Percentiles rank a stretch among this genome's conserved stretches.
Conservation (phyloP, 1,140 invertebrate genomes). For the Tenebrio molitor region DNA sequence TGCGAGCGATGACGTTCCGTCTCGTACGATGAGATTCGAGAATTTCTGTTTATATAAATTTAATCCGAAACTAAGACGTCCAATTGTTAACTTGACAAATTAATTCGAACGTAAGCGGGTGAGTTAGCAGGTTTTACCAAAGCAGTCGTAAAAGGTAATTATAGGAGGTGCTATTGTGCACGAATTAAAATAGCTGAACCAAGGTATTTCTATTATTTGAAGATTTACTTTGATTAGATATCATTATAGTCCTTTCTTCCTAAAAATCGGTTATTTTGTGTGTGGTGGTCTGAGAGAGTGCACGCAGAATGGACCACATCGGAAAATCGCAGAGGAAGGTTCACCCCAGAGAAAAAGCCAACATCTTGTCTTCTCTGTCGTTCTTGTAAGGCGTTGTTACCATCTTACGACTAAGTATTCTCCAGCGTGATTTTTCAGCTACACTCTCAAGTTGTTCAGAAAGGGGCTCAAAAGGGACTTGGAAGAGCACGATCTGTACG, state of each 20-base stretch:
- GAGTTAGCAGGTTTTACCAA: slow-evolving; percentile 62
- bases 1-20: no score
- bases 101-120: no score
- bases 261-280: slow-evolving; percentile 3
- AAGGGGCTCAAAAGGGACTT: slow-evolving; percentile 56
- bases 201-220: slow-evolving; percentile 36
- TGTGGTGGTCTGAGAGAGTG: not conserved
- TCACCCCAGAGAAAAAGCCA: slow-evolving; percentile 56
- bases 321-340: slow-evolving; percentile 45
- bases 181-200: no score
- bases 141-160: no score
- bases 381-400: slow-evolving; percentile 54
- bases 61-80: no score
- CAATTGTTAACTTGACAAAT: no score
- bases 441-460: slow-evolving; percentile 54
- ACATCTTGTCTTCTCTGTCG: slow-evolving; percentile 51
- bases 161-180: no score
- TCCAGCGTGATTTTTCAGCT: slow-evolving; percentile 50
- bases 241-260: slow-evolving; percentile 4
- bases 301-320: slow-evolving; percentile 47
- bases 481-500: slow-evolving; percentile 59
- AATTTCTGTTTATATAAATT: no score
- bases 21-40: no score
- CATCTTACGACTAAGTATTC: not conserved
- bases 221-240: slow-evolving; percentile 30